Base-by-base conservation (phyloP, 2,113 vertebrate genomes). In the Indicator indicator region DNA sequence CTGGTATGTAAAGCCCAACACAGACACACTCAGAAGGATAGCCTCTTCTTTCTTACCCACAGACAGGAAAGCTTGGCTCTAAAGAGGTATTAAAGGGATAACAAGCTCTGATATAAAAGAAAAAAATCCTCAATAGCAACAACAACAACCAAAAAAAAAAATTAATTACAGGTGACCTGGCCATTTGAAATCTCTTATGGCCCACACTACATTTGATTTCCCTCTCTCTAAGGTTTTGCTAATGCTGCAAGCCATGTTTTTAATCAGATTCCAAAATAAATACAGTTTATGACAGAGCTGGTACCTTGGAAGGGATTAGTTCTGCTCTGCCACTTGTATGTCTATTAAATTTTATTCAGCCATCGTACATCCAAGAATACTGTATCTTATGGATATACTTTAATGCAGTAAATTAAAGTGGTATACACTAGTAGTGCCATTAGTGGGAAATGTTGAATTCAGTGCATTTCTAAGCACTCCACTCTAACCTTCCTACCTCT, bases 201-300 rank as follows among this genome's bases (percentile, higher is more conserved):
- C 20, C 32, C 38, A 64, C 48, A 70, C 52, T 87, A 24, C n/a
- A 62, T 80, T 93, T 92, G 70, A 64, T 89, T 95, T 94, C 54
- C 55, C 18, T 21, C 54, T 87, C 74, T 90, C 26, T 59, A 70
- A 83, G 76, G 46, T 84, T 80, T 81, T 84, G 24, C 83, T 94
- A 88, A 92, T 93, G 70, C 73, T 85, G 32, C 63, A 96, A 92
- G 83, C 89, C 63, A 50, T 81, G 28, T 78, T 95, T 94, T 82
- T 83, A 91, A 88, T 94, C 73, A 94, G 80, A 93, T 96, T 97
- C 76, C 52, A 88, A 89, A 95, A 76, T 74, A 97, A 94, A 94
- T 59, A 27, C 17, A 30, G 24, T 46, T 88, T 80, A 75, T 85
- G 67, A 73, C 50, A 52, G 64, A 71, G 56, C 16, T 78, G 20